These are phyloP conservation scores for Hylaeus volcanicus DNA, from an alignment of 1,140 invertebrate genomes.

Conservation along the genomic window DNA sequence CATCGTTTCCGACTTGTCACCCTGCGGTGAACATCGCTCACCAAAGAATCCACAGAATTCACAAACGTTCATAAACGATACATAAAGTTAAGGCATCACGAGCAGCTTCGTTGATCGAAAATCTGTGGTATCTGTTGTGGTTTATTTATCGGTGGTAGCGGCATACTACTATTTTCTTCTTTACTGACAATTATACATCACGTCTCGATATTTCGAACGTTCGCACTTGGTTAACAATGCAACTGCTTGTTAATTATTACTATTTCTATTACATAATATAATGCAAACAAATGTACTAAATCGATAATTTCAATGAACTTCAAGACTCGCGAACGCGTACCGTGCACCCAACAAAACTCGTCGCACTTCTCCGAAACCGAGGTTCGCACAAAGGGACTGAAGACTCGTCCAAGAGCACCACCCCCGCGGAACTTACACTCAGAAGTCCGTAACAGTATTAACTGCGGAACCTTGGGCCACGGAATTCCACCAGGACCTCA, in stretches of 20 bases:
- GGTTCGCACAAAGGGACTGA: no score
- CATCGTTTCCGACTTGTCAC: conserved; percentile 49
- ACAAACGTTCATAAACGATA: conserved; percentile 22
- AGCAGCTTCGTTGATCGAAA: not conserved
- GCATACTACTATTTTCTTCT: not conserved
- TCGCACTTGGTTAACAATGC: no score
- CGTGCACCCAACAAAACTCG: no score
- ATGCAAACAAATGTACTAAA: no score
- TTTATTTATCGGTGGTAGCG: not conserved
- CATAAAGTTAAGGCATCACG: conserved; percentile 7
- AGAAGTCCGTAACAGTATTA: not conserved
- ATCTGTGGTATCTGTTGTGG: not conserved
- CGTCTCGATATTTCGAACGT: not conserved
- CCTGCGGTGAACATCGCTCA: conserved; percentile 13
- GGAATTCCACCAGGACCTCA: not conserved
- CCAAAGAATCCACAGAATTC: conserved; percentile 14
- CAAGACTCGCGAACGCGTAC: no score
- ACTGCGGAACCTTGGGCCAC: not conserved
- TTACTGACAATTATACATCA: conserved; percentile 11
- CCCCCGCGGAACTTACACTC: no score
- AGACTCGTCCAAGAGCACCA: no score
- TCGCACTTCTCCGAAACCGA: no score
- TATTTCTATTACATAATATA: no score
- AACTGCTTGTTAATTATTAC: no score
- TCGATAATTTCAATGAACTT: no score